These are phyloP conservation scores for Musca domestica DNA, from an alignment of 1,140 invertebrate genomes.

Conservation along the genomic window DNA sequence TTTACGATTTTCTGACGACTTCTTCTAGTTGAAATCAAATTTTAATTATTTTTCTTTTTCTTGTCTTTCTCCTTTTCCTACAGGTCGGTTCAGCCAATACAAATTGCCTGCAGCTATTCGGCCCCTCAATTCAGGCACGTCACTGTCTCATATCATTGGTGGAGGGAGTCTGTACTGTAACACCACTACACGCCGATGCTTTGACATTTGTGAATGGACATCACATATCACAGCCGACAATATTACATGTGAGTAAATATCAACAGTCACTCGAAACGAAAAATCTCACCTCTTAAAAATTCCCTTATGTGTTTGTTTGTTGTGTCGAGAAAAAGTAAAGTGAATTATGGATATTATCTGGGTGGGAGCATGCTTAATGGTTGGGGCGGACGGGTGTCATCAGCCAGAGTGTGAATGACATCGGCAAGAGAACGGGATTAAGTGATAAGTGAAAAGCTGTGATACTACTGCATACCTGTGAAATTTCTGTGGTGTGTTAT, in stretches of 20 bases:
- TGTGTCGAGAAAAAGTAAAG: no score
- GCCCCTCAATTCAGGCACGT: conserved; percentile 82
- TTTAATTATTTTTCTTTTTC: conserved; percentile 3
- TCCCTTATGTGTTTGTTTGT: neutral
- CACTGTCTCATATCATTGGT: conserved; percentile 92
- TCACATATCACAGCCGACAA: conserved; percentile 87
- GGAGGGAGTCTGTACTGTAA: conserved; percentile 88
- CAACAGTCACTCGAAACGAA: neutral
- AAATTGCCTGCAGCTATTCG: conserved; percentile 66
- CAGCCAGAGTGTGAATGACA: no score
- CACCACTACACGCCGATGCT: conserved; percentile 88
- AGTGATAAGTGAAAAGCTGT: no score
- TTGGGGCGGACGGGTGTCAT: no score
- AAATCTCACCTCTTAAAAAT: no score
- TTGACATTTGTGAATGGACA: conserved; percentile 93
- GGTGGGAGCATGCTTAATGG: no score
- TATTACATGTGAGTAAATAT: conserved; percentile 68
- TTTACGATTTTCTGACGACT: neutral
- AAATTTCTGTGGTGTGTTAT: no score
- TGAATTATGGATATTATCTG: neutral
- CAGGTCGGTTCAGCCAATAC: conserved; percentile 67
- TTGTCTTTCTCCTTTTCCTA: neutral
- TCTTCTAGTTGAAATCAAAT: neutral
- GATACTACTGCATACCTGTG: no score
- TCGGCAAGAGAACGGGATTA: no score